Percentiles rank a stretch among this genome's conserved stretches.
phyloP scores from a whole-genome alignment of 2,797 vertebrate genomes.

The Microctenopoma lineatum region DNA sequence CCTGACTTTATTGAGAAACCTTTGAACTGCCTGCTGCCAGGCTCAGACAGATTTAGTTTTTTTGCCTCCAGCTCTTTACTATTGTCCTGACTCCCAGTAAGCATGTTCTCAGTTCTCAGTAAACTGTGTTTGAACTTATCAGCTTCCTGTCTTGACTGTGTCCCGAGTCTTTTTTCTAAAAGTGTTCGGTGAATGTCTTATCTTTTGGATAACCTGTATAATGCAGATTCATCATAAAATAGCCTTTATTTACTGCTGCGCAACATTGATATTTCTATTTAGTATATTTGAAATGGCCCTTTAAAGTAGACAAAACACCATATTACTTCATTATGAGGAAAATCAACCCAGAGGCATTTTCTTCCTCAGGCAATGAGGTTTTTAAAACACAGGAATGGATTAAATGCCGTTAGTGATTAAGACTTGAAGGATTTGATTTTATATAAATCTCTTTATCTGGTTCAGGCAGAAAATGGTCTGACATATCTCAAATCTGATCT shows the following conservation, averaged over 20 bases:
- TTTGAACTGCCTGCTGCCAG: too few species aligned
- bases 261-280: not conserved
- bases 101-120: not conserved
- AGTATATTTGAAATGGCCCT: not conserved
- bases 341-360: conserved; percentile 2
- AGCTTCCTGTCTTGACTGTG: too few species aligned
- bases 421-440: conserved; percentile 7
- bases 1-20: not conserved
- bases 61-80: not conserved
- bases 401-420: not conserved
- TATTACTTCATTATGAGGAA: not conserved
- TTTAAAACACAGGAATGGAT: conserved; percentile 4
- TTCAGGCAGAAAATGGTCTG: not conserved
- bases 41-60: not conserved
- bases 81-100: too few species aligned
- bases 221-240: not conserved
- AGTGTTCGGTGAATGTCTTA: not conserved
- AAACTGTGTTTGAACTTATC: too few species aligned
- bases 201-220: not conserved
- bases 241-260: not conserved
- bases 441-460: not conserved
- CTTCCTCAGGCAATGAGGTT: not conserved
- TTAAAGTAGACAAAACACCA: not conserved
- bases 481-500: conserved; percentile 15
- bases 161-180: too few species aligned